Percentiles rank a stretch among this genome's conserved stretches.
Conservation (phyloP, 1,140 invertebrate species). For the Uloborus diversus region DNA sequence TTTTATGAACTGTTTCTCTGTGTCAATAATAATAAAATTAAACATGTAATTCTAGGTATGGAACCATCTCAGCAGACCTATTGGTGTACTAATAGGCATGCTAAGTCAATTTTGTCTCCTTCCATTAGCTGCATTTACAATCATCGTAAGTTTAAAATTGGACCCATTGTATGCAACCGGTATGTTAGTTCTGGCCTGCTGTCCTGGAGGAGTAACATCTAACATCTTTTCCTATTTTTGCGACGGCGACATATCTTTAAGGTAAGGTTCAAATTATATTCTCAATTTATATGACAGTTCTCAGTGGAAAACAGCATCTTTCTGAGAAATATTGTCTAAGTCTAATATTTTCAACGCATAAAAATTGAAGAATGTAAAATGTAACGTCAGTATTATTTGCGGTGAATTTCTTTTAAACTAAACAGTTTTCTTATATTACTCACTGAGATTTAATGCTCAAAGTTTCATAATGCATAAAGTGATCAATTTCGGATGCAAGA, state of each 20-base stretch:
- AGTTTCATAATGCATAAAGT: too few species aligned
- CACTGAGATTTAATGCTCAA: too few species aligned
- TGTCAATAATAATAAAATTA: too few species aligned
- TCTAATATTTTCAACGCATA: too few species aligned
- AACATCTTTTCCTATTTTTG: constrained; percentile 66
- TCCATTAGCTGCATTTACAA: constrained; percentile 63
- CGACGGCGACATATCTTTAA: constrained; percentile 66
- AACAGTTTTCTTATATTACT: too few species aligned
- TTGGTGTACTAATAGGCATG: constrained; percentile 66
- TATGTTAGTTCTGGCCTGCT: constrained; percentile 64
- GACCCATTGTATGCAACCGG: constrained; percentile 59
- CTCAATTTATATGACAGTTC: background rate
- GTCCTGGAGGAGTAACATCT: constrained; percentile 66
- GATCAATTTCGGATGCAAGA: too few species aligned
- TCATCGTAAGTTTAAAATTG: constrained; percentile 58
- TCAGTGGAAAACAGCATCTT: background rate
- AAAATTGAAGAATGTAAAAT: too few species aligned
- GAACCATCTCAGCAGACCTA: constrained; percentile 62
- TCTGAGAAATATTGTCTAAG: too few species aligned
- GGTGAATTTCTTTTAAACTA: too few species aligned
- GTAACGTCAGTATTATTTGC: too few species aligned
- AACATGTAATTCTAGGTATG: constrained; percentile 59
- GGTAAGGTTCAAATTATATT: constrained; percentile 59
- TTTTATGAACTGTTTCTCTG: background rate
- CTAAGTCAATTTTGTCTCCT: constrained; percentile 66